Base-by-base conservation (phyloP, 2,888 invertebrate species). In the Spodoptera exigua region DNA sequence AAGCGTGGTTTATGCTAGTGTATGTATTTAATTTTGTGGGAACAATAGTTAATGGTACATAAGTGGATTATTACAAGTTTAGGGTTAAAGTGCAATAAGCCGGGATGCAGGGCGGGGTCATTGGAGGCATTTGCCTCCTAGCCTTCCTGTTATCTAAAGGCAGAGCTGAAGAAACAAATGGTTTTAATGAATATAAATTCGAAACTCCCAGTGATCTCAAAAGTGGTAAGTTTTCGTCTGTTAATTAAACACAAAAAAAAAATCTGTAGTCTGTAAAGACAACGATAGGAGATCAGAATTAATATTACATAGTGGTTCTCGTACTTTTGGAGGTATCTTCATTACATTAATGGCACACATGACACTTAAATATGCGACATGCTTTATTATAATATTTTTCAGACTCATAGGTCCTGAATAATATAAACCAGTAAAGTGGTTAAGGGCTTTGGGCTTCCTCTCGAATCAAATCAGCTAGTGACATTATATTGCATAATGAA, bases 91-190 rank as follows among this genome's bases (percentile, higher is more conserved):
- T 48, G 17, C 13, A 59, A 53, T 45, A 66, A 64, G 59, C 45
- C 57, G 68, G 69, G 61, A 83, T 81, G 83, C 70, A 63, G 70
- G 67, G 51, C 47, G 66, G 71, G 60, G 58, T 67, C 10, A 48
- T 71, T 48, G 69, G 74, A 74, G 74, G 79, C 66, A 40, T 71
- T n/a, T 79, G 70, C 70, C 69, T 84, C 68, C 55, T 81, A 18
- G 71, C 80, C 70, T 61, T 76, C 58, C 74, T 77, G 67, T 56
- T 82, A 59, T 64, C 72, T 54, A 9, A 68, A 52, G 64, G 69
- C 40, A 56, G 40, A 53, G 59, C 77, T 37, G 75, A 78, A 47
- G 74, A 68, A 45, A 40, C 39, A 27, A 64, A 61, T 12, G 60
- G 37, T 39, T 18, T 32, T 35, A 43, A 53, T 37, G 44, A 7